Evolutionary conservation across 2,888 invertebrate species (phyloP).

Genomic region (Drosophila cognata): DNA sequence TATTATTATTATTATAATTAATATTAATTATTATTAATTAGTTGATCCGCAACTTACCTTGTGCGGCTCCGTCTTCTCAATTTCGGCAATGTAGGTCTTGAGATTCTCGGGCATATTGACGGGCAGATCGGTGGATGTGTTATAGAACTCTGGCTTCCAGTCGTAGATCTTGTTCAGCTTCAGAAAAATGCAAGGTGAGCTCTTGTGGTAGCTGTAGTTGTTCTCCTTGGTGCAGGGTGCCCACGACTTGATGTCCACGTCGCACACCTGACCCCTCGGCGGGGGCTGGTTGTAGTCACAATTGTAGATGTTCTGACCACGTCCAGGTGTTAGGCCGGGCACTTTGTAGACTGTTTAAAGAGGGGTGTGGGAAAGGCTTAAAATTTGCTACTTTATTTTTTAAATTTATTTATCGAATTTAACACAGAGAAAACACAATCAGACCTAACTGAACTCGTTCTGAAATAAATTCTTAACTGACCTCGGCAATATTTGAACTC

Average conservation of each 20-base stretch:
- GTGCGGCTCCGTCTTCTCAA: conserved; percentile 85
- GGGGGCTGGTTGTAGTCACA: conserved; percentile 91
- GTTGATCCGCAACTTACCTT: conserved; percentile 63
- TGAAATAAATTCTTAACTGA: conserved; percentile 14
- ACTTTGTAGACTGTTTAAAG: conserved; percentile 89
- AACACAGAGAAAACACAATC: neutral
- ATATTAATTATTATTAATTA: neutral
- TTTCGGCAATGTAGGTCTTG: conserved; percentile 88
- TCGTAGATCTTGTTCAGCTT: conserved; percentile 98
- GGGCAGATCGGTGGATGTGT: conserved; percentile 89
- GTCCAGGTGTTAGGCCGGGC: conserved; percentile 89
- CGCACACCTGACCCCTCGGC: conserved; percentile 92
- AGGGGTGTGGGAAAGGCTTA: neutral
- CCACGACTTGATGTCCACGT: conserved; percentile 93
- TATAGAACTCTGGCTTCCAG: conserved; percentile 94
- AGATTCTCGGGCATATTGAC: conserved; percentile 90
- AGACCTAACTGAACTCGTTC: neutral
- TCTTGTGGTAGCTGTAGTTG: conserved; percentile 95
- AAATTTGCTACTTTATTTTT: neutral
- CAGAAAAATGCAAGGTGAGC: conserved; percentile 96
- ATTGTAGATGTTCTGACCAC: conserved; percentile 91
- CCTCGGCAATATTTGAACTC: conserved; percentile 21
- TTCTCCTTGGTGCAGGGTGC: conserved; percentile 93
- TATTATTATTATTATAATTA: neutral
- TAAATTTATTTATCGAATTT: neutral